A percentile compares a stretch with the other conserved stretches of the same genome.
Conservation (phyloP, 2,797 vertebrate species). For the Macropodus opercularis region DNA sequence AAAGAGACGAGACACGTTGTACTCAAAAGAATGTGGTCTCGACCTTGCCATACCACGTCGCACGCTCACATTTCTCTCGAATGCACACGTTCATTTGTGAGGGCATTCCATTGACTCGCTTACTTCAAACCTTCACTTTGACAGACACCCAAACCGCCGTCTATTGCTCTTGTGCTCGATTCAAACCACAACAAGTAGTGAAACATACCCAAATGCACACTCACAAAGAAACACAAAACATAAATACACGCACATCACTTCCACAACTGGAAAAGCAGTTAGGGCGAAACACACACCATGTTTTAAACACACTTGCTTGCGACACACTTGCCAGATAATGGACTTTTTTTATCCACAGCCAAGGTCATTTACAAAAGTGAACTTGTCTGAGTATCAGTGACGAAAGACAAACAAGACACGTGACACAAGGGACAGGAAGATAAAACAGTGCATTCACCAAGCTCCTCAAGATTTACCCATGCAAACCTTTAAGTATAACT, state of each 20-base stretch:
- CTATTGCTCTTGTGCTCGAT: constrained; percentile 34
- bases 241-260: constrained; percentile 11
- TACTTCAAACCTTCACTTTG: constrained; percentile 35
- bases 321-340: no score
- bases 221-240: constrained; percentile 34
- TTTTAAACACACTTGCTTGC: constrained; percentile 1
- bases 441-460: background rate
- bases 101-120: constrained; percentile 26
- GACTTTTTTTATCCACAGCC: background rate
- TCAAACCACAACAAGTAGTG: constrained; percentile 45
- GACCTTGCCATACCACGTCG: constrained; percentile 53
- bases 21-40: constrained; percentile 61
- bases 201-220: constrained; percentile 21
- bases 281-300: constrained; percentile 24
- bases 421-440: background rate
- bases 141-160: constrained; percentile 44
- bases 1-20: constrained; percentile 59
- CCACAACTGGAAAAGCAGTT: constrained; percentile 36
- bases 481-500: no score
- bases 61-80: constrained; percentile 10
- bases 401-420: background rate
- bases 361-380: no score
- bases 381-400: background rate
- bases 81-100: constrained; percentile 7
- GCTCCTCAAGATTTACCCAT: no score